Percentiles rank a stretch among this genome's conserved stretches.
Conservation (phyloP, 64 coral and sea anemone genomes). For the Dendronephthya gigantea region DNA sequence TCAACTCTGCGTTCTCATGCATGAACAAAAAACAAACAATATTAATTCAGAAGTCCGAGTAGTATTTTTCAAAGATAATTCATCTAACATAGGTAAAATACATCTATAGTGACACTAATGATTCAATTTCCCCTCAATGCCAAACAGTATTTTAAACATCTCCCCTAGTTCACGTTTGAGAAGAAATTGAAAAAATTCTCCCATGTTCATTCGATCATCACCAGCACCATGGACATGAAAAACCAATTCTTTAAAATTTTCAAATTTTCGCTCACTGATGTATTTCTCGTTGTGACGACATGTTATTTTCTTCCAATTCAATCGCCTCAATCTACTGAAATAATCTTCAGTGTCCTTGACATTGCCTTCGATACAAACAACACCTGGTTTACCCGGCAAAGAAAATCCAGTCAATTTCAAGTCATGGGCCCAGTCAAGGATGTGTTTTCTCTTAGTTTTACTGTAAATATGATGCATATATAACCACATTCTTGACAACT, state of each 20-base stretch:
- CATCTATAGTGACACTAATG: not conserved
- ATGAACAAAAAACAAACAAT: too few species aligned
- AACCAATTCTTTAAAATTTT: slow-evolving; percentile 65
- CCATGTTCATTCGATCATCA: slow-evolving; percentile 93
- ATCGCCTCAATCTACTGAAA: slow-evolving; percentile 58
- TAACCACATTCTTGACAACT: slow-evolving; percentile 74
- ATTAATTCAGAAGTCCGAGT: too few species aligned
- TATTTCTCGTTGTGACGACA: slow-evolving; percentile 68
- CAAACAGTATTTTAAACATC: slow-evolving; percentile 93
- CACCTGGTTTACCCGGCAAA: slow-evolving; percentile 86
- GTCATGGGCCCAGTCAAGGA: slow-evolving; percentile 82
- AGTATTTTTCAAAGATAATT: not conserved
- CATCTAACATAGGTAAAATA: not conserved
- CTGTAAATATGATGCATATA: slow-evolving; percentile 99
- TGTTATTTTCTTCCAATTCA: slow-evolving; percentile 99
- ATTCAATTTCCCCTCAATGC: slow-evolving; percentile 82
- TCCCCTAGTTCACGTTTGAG: slow-evolving; percentile 70
- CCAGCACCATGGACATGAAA: slow-evolving; percentile 89
- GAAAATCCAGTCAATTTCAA: slow-evolving; percentile 81
- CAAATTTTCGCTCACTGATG: slow-evolving; percentile 72
- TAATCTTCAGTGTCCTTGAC: slow-evolving; percentile 75
- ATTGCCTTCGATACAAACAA: slow-evolving; percentile 85
- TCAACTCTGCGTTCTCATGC: too few species aligned
- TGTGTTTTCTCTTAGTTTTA: slow-evolving; percentile 91
- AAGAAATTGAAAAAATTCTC: slow-evolving; percentile 89